Evolutionary conservation across 2,888 invertebrate species (phyloP).

Genomic region (Thelaira solivaga): DNA sequence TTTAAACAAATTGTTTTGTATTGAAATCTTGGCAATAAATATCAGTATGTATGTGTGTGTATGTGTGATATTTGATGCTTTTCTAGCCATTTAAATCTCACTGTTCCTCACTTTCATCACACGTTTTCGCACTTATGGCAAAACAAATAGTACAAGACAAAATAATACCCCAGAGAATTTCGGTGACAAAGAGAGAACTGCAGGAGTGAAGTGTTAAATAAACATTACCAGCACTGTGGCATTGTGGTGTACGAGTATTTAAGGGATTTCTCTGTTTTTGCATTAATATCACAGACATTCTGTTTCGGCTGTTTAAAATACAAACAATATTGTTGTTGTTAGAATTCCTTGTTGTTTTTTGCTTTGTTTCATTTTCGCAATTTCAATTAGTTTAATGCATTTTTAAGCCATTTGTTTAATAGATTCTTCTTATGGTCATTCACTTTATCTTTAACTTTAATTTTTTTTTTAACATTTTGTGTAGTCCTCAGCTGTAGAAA

Average conservation of each 20-base stretch:
- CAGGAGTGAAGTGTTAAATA: conserved; percentile 37
- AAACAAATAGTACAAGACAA: conserved; percentile 25
- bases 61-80: conserved; percentile 46
- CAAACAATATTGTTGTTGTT: conserved; percentile 35
- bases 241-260: conserved; percentile 35
- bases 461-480: background rate
- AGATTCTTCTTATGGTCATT: conserved; percentile 60
- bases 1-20: conserved; percentile 33
- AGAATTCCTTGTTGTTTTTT: conserved; percentile 2
- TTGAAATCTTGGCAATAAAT: conserved; percentile 41
- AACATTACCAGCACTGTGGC: conserved; percentile 34
- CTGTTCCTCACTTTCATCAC: conserved; percentile 51
- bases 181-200: conserved; percentile 38
- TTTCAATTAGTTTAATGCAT: conserved; percentile 76
- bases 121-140: conserved; percentile 63
- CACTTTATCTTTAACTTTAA: background rate
- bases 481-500: conserved; percentile 43
- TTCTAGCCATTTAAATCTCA: conserved; percentile 36
- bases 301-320: conserved; percentile 22
- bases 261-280: conserved; percentile 26
- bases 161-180: conserved; percentile 56
- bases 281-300: background rate
- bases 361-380: conserved; percentile 66
- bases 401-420: conserved; percentile 73
- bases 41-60: background rate